phyloP scores from a whole-genome alignment of 2,113 vertebrate species.

The Ochotona princeps region DNA sequence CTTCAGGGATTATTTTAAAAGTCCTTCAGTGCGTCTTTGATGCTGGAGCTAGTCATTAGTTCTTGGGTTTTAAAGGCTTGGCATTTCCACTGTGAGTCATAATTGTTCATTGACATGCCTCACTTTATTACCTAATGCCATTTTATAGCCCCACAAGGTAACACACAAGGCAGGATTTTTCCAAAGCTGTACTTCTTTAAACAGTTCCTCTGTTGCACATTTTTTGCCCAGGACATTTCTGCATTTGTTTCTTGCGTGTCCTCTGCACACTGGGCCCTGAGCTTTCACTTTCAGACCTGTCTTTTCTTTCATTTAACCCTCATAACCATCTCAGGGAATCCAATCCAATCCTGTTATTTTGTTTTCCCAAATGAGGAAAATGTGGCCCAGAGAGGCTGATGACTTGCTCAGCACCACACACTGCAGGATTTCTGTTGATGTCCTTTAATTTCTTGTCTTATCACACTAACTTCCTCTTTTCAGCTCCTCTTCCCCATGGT shows the following conservation, averaged over 20 bases:
- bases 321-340: neutral
- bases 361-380: slow-evolving; percentile 27
- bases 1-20: neutral
- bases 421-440: neutral
- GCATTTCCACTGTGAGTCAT: slow-evolving; percentile 59
- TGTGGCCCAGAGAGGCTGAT: neutral
- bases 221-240: neutral
- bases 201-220: neutral
- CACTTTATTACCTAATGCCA: slow-evolving; percentile 48
- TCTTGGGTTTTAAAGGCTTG: slow-evolving; percentile 58
- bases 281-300: neutral
- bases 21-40: slow-evolving; percentile 60
- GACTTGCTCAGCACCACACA: neutral
- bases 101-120: slow-evolving; percentile 40
- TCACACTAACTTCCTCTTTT: neutral
- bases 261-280: neutral
- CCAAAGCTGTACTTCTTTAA: neutral
- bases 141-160: slow-evolving; percentile 52
- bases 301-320: neutral
- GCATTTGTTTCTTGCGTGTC: neutral
- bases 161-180: neutral
- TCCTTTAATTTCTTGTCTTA: neutral
- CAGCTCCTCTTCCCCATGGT: neutral
- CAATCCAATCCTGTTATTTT: neutral
- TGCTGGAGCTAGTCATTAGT: slow-evolving; percentile 50